Base-by-base conservation (phyloP, 2,797 vertebrate genomes). In the Bradypodion ventrale region DNA sequence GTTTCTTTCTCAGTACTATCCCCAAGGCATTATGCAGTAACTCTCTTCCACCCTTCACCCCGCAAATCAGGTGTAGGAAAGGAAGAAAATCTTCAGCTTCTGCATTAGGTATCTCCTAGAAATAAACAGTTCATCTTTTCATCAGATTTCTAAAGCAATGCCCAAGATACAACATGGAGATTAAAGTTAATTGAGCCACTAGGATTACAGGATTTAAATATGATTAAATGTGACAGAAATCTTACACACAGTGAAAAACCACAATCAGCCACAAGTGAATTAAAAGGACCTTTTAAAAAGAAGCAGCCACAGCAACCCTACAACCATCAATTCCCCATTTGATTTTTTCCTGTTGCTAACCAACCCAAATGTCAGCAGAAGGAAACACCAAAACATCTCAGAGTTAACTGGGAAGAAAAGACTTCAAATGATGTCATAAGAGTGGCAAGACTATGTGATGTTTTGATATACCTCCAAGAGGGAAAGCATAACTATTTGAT, bases 171-270 rank as follows among this genome's bases (percentile, higher is more conserved):
- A 87, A 27, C 2, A 77, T 78, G 49, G 7, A 90, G n/a, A 87
- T 91, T 88, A 87, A 75, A 86, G 44, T 9, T 85, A 88, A 88
- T 88, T 91, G 73, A 87, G 72, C 37, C 60, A 80, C 1, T 2
- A 85, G 59, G 10, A 29, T 88, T 89, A 84, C 75, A 89, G 21
- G 75, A 88, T 89, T 88, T 81, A 88, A 89, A 83, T 85, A 84
- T 80, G 4, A 85, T 85, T 81, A 85, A 87, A 88, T 84, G 75
- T 3, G 83, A 84, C 80, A 76, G 40, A 83, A 87, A 76, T 8
- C 8, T 76, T 42, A 0, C 21, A 74, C 21, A 83, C 83, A 72
- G 15, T 62, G 80, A 87, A 82, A n/a, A 77, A 75, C 52, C 0
- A 63, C 37, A 88, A 88, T 85, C 87, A 84, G 21, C 7, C 25